Evolutionary conservation across 2,888 invertebrate genomes (phyloP).

Genomic region (Protodeltote pygarga): DNA sequence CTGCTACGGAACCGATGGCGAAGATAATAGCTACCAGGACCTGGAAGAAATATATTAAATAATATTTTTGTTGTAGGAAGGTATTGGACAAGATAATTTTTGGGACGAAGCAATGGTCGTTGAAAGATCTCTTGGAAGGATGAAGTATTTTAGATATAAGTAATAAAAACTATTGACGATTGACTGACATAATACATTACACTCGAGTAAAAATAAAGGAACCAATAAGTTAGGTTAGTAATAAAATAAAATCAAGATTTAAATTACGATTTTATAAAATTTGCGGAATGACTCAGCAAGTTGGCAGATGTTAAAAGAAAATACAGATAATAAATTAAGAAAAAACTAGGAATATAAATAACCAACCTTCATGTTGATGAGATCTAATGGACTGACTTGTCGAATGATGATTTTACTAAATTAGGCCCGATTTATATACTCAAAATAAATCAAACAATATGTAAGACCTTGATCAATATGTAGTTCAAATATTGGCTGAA

Average conservation of each 20-base stretch:
- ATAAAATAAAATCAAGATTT: too few species aligned
- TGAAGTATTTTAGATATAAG: too few species aligned
- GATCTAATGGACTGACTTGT: conserved; percentile 61
- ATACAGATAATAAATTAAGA: conserved; percentile 1
- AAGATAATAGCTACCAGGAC: conserved; percentile 63
- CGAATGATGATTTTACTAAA: conserved; percentile 60
- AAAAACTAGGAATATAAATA: neutral
- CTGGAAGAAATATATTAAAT: conserved; percentile 45
- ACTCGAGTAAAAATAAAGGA: too few species aligned
- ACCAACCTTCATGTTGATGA: conserved; percentile 78
- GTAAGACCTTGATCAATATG: conserved; percentile 50
- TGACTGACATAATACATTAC: too few species aligned
- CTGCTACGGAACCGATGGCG: conserved; percentile 64
- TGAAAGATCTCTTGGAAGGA: too few species aligned
- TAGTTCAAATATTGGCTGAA: conserved; percentile 45
- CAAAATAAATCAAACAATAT: conserved; percentile 61
- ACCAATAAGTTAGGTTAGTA: too few species aligned
- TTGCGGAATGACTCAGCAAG: too few species aligned
- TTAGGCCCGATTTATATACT: conserved; percentile 65
- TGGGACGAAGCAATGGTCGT: too few species aligned
- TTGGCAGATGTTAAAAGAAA: neutral
- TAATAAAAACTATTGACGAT: too few species aligned
- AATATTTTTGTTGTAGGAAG: too few species aligned
- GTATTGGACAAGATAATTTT: too few species aligned
- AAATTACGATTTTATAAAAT: too few species aligned